Evolutionary conservation across 2,797 vertebrate species (phyloP), one percentile per base, ranked within the genome.

Genomic region (Anisognathus igniventris): DNA sequence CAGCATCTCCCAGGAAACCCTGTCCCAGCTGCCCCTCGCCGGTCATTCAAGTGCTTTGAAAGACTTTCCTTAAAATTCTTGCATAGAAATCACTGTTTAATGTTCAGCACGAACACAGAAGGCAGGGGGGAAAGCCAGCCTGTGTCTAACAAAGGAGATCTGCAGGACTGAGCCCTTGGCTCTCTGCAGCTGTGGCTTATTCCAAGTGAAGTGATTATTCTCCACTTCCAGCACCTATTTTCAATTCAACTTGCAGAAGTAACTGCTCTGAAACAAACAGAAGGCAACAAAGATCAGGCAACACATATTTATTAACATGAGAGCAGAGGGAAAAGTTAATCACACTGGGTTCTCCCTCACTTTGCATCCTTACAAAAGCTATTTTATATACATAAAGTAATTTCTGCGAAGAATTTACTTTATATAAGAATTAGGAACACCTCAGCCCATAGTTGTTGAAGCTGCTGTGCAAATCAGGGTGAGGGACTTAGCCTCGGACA

Each of bases 1-100:
- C 65, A 84, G 90, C 83, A 88, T 92, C 95, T 78, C 88, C 92
- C 67, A 12, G 92, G 92, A 92, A 94, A 94, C 95, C 89, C 75
- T 22, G 83, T 37, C 91, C 85, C 21, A 82, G 91, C 87, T 73
- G 62, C 74, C 67, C 74, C 39, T 21, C 15, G 21, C 0, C 45
- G 74, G 27, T 30, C 84, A 92, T 87, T 87, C 75, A 65, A 94
- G 56, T 0, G 20, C 81, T 94, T 48, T 70, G 37, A 94, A 93
- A 92, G 75, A n/a, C 61, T 61, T 81, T 56, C 44, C 71, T 89
- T 58, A 21, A 64, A 94, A 95, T 94, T 95, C 89, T 95, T 82
- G 91, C 92, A 95, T 86, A 80, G 84, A 92, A 96, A 93, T 94
- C 61, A 1, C 77, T 76, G 77, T 78, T 95, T 65, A 81, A 48